Evolutionary conservation across 2,888 invertebrate genomes (phyloP).

Genomic region (Microplitis manilae): DNA sequence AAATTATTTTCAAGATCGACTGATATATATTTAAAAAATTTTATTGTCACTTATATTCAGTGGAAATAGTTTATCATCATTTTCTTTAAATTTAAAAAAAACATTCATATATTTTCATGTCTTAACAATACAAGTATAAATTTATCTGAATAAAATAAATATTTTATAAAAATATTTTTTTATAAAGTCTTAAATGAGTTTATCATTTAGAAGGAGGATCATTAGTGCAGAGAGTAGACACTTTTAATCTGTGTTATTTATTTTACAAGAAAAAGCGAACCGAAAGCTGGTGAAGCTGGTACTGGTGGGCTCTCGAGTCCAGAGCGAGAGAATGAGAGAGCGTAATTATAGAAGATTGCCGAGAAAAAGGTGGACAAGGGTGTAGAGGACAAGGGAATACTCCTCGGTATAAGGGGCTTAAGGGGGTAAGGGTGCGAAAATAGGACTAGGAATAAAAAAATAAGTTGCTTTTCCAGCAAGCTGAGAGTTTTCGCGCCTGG

Average conservation of each 20-base stretch:
- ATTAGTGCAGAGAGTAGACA: slow-evolving; percentile 58
- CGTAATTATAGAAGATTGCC: slow-evolving; percentile 57
- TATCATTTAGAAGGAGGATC: slow-evolving; percentile 53
- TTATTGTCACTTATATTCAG: too few relatives aligned
- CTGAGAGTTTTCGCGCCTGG: slow-evolving; percentile 9
- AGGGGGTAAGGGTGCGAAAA: slow-evolving; percentile 30
- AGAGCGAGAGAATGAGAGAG: slow-evolving; percentile 46
- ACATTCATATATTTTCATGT: too few relatives aligned
- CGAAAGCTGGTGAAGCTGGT: neutral
- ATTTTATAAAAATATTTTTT: neutral
- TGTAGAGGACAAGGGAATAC: slow-evolving; percentile 32
- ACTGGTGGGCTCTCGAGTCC: slow-evolving; percentile 17
- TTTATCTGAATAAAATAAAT: slow-evolving; percentile 9
- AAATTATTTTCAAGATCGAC: neutral
- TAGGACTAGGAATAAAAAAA: slow-evolving; percentile 53
- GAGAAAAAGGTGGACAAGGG: slow-evolving; percentile 44
- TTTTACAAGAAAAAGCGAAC: slow-evolving; percentile 46
- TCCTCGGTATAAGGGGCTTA: slow-evolving; percentile 37
- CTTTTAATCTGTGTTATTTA: slow-evolving; percentile 69
- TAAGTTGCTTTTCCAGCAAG: slow-evolving; percentile 51
- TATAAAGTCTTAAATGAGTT: slow-evolving; percentile 9
- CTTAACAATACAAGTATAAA: neutral
- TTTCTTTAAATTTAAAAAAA: too few relatives aligned
- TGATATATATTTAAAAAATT: neutral
- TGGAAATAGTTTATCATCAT: too few relatives aligned